Evolutionary conservation across 2,888 invertebrate genomes (phyloP).

Genomic region (Agriopis aurantiaria): DNA sequence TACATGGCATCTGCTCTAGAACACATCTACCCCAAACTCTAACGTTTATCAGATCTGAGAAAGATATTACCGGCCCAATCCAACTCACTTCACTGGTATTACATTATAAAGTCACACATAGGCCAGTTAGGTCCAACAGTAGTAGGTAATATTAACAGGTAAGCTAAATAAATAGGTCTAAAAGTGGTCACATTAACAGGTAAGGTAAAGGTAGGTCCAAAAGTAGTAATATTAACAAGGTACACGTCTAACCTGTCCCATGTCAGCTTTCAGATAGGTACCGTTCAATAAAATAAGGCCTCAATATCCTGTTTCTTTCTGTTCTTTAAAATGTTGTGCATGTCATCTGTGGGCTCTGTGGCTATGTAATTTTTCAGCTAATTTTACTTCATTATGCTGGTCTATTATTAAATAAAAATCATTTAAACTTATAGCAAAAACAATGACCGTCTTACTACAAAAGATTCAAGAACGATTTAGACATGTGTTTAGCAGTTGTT

Average conservation of each 20-base stretch:
- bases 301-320: conserved; percentile 41
- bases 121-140: not conserved
- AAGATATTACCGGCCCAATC: not conserved
- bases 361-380: conserved; percentile 13
- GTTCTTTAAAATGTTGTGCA: conserved; percentile 31
- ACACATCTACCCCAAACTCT: not conserved
- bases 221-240: conserved; percentile 9
- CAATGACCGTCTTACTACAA: too few species aligned
- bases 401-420: too few species aligned
- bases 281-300: conserved; percentile 42
- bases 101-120: not conserved
- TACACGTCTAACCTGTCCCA: conserved; percentile 34
- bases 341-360: not conserved
- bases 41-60: not conserved
- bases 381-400: not conserved
- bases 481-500: too few species aligned
- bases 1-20: not conserved
- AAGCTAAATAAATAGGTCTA: not conserved
- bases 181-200: conserved; percentile 11
- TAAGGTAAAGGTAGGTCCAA: conserved; percentile 5
- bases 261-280: conserved; percentile 32
- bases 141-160: too few species aligned
- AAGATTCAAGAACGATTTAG: too few species aligned
- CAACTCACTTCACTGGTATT: not conserved
- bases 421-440: not conserved